These are phyloP conservation scores for Linnaemya vulpina DNA, from an alignment of 2,888 invertebrate species.

Conservation along the genomic window DNA sequence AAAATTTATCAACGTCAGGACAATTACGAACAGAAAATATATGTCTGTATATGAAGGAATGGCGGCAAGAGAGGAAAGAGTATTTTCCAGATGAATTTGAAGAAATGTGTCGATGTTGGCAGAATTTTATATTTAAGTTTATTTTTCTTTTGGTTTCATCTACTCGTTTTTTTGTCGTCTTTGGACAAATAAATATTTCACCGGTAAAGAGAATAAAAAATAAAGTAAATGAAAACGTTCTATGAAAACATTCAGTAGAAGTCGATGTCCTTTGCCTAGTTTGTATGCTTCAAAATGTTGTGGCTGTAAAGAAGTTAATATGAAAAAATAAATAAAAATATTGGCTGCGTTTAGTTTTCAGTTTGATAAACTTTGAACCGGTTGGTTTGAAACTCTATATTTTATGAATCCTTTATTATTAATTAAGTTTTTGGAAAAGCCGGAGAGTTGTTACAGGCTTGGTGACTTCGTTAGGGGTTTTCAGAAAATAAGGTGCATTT, in stretches of 20 bases:
- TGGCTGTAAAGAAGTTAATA: neutral
- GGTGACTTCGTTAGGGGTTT: too few relatives aligned
- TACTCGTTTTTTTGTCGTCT: slow-evolving; percentile 10
- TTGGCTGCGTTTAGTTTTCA: neutral
- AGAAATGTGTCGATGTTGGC: slow-evolving; percentile 44
- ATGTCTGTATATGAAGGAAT: too few relatives aligned
- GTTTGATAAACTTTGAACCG: neutral
- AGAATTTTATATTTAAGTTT: slow-evolving; percentile 39
- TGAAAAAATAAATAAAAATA: neutral
- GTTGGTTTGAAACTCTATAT: neutral
- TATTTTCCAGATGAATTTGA: slow-evolving; percentile 4
- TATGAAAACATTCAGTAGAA: slow-evolving; percentile 19
- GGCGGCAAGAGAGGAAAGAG: neutral
- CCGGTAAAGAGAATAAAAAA: slow-evolving; percentile 9
- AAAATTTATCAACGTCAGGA: slow-evolving; percentile 18
- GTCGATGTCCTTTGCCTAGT: slow-evolving; percentile 44
- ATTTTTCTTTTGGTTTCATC: slow-evolving; percentile 27
- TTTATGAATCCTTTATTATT: neutral
- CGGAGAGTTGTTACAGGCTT: too few relatives aligned
- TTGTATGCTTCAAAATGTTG: slow-evolving; percentile 9
- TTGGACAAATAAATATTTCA: slow-evolving; percentile 18
- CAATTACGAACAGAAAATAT: neutral
- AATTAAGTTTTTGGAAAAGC: too few relatives aligned
- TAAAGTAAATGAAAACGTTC: slow-evolving; percentile 17
- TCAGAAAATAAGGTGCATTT: too few relatives aligned